Evolutionary conservation across 2,888 invertebrate genomes (phyloP), one percentile per base, ranked within the genome.

Genomic region (Osmoderma eremita): DNA sequence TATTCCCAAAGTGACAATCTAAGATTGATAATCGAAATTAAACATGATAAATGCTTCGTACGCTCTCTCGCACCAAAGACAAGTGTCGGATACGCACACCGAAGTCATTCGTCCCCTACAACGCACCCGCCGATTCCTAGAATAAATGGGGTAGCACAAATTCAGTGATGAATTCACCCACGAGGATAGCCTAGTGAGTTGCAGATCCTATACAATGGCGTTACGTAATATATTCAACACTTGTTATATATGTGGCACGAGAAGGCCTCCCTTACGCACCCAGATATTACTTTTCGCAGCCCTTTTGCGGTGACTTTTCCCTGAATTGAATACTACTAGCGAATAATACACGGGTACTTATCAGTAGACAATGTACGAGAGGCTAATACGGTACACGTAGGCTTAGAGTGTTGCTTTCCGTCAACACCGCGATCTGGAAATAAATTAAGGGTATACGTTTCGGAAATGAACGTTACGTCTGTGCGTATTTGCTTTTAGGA

Each of bases 81-180:
- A 24, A 24, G 24, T 24, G 24, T 24, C 24, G 24, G 24, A 24
- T 4, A 24, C 24, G 24, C 5, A 24, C 24, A 24, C 24, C 24
- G 24, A 5, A 24, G 24, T 51, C 30, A 51, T 13, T 15, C 51
- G 8, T 20, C 8, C 20, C 15, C 12, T 30, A 51, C 2, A 51
- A 53, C 38, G 36, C 38, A 50, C 53, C 38, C 53, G 17, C 22
- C 45, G 22, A 58, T 56, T 56, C 65, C 22, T 48, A 67, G 65
- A 69, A 65, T 64, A 77, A 80, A 80, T 80, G 78, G 79, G 74
- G 77, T 78, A 77, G 77, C 77, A 79, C 80, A 79, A 80, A 80
- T 78, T 73, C 76, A 76, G 75, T 78, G 79, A 80, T 79, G 78
- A 78, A 80, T 80, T 76, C 75, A 4, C 70, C 72, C 71, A 36